Conservation (phyloP, 2,113 vertebrate species). For the Morone saxatilis region DNA sequence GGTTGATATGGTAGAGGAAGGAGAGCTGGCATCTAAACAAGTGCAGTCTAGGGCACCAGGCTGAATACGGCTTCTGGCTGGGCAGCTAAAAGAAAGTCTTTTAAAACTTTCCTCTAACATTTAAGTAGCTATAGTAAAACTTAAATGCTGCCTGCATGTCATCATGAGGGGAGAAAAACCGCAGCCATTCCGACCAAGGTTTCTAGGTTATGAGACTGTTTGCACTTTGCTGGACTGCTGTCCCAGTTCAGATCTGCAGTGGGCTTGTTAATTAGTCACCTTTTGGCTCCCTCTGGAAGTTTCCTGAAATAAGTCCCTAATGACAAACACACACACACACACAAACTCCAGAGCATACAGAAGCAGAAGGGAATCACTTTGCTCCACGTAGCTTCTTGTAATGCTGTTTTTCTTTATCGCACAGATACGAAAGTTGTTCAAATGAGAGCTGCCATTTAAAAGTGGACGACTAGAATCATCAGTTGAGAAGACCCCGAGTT, state of each 20-base stretch:
- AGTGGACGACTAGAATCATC: background rate
- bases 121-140: slow-evolving; percentile 33
- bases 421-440: background rate
- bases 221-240: slow-evolving; percentile 18
- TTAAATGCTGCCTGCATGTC: slow-evolving; percentile 23
- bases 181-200: slow-evolving; percentile 50
- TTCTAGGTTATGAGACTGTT: slow-evolving; percentile 36
- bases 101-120: background rate
- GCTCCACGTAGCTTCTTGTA: background rate
- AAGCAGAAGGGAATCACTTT: background rate
- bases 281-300: slow-evolving; percentile 47
- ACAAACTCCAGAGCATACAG: slow-evolving; percentile 5
- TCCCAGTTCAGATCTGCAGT: slow-evolving; percentile 42
- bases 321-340: slow-evolving; percentile 29
- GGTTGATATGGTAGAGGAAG: background rate
- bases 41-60: background rate
- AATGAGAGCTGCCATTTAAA: background rate
- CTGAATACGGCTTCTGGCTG: slow-evolving; percentile 10
- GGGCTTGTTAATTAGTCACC: slow-evolving; percentile 58
- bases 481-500: too few species aligned
- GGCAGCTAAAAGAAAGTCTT: slow-evolving; percentile 7
- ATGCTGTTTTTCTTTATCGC: background rate
- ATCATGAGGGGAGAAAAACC: slow-evolving; percentile 16
- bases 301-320: slow-evolving; percentile 56
- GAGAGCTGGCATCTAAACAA: background rate